These are phyloP conservation scores for Tetramorium alpestre DNA, from an alignment of 1,140 invertebrate genomes.

Conservation along the genomic window DNA sequence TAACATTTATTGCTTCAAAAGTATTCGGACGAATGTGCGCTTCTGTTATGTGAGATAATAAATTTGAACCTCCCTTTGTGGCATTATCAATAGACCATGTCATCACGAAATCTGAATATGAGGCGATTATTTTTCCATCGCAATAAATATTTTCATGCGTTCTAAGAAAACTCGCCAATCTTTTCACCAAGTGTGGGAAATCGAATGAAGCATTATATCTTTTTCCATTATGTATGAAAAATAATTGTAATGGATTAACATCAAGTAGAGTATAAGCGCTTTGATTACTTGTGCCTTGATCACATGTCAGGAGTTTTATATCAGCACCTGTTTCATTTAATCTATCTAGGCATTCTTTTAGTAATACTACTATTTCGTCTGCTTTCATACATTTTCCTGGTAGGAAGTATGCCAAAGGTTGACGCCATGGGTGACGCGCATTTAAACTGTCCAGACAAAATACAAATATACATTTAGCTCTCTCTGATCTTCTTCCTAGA, in stretches of 20 bases:
- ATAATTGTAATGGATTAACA: not conserved
- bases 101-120: not conserved
- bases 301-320: not conserved
- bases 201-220: not conserved
- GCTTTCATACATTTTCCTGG: not conserved
- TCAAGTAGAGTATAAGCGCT: not conserved
- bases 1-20: too few species aligned
- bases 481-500: not conserved
- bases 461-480: not conserved
- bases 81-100: slow-evolving; percentile 1
- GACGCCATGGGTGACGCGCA: not conserved
- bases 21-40: too few species aligned
- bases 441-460: not conserved
- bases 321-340: not conserved
- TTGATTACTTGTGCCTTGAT: not conserved
- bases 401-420: not conserved
- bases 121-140: slow-evolving; percentile 12
- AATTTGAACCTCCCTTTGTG: not conserved
- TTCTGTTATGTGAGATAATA: too few species aligned
- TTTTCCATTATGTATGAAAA: not conserved
- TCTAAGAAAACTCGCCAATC: not conserved
- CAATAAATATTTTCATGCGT: not conserved
- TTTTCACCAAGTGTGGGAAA: not conserved
- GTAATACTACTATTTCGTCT: not conserved
- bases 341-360: not conserved